Base-by-base conservation (phyloP, 2,797 vertebrate genomes). In the Myioborus miniatus region DNA sequence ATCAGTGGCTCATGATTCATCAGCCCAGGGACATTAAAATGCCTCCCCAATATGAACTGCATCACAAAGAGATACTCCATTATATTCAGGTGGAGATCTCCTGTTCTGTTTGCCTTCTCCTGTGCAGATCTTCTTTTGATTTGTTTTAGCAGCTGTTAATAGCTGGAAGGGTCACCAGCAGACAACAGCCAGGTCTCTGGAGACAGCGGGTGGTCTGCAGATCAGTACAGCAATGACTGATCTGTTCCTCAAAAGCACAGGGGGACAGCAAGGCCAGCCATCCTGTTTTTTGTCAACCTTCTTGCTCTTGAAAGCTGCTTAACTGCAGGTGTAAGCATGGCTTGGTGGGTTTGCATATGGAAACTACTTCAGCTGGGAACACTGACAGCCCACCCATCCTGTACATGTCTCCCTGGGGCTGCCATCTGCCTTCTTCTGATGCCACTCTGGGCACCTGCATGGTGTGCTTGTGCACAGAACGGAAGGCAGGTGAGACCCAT, bases 1-100 rank as follows among this genome's bases (percentile, higher is more conserved):
- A 69, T 36, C 78, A 86, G 69, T 44, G 43, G 67, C 39, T 94
- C 81, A 93, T 65, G 90, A 96, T 90, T 96, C 90, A 97, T 94
- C 92, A 94, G 80, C 30, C 34, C 81, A 95, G 79, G 34, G 83
- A 94, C 89, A 85, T 65, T 77, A 84, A 93, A 95, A 86, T 6
- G 15, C 68, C 70, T 88, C 89, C 52, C 71, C 53, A 32, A 77
- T 88, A 84, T 4, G 49, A 93, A 80, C 84, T 72, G 79, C 83
- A 94, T 88, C 82, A 87, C 83, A 93, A 60, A 89, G 60, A 91
- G 87, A 91, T 36, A 70, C 47, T 82, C 3, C 1, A 74, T 95
- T 79, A 85, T 53, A 90, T 50, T 46, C 83, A 91, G 53, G 74
- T 74, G 70, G 62, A 87, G 55, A 91, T 67, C 16, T 71, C 26